Conservation (phyloP, 2,113 vertebrate genomes). For the Accipiter cooperii region DNA sequence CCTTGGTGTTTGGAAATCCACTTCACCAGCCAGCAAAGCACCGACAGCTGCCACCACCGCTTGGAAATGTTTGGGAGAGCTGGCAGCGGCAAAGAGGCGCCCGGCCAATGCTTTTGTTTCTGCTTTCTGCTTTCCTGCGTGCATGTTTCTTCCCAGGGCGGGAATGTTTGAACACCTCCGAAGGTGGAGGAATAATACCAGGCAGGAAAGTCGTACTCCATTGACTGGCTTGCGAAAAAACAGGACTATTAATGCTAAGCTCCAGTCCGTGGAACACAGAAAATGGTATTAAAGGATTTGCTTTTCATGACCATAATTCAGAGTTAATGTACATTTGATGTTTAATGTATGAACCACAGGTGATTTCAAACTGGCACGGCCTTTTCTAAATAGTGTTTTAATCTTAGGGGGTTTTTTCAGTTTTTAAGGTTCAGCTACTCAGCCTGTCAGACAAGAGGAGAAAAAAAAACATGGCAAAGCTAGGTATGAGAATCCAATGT, state of each 20-base stretch:
- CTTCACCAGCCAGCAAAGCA: neutral
- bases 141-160: neutral
- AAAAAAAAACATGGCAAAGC: constrained; percentile 51
- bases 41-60: neutral
- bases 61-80: neutral
- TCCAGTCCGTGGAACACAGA: constrained; percentile 63
- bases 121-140: neutral
- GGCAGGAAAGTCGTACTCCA: neutral
- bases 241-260: constrained; percentile 66
- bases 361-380: constrained; percentile 71
- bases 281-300: constrained; percentile 77
- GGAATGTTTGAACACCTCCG: neutral
- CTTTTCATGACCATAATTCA: constrained; percentile 79
- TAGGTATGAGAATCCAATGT: constrained; percentile 63
- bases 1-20: neutral
- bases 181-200: neutral
- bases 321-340: constrained; percentile 79
- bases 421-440: constrained; percentile 56
- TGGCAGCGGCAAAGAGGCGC: rapidly evolving
- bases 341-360: constrained; percentile 81
- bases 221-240: neutral
- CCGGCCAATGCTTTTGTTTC: neutral
- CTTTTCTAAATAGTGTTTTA: constrained; percentile 81
- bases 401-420: constrained; percentile 62
- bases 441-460: constrained; percentile 65